A percentile compares a stretch with the other conserved stretches of the same genome.
phyloP scores from a whole-genome alignment of 2,888 invertebrate species.

The Leucoma salicis region DNA sequence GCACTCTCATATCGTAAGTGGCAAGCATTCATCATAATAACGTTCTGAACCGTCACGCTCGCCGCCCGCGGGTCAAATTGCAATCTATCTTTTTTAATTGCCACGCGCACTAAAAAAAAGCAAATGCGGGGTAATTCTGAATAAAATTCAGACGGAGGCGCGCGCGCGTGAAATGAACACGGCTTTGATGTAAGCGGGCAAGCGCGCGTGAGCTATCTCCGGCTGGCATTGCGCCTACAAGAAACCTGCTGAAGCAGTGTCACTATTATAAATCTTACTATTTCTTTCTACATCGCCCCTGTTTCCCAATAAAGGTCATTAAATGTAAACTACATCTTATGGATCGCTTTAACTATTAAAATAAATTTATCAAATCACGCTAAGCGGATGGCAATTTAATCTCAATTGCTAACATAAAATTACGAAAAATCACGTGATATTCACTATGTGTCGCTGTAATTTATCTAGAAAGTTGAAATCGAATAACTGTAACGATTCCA shows the following conservation, averaged over 20 bases:
- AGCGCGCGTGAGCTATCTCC: conserved; percentile 30
- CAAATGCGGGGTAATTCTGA: conserved; percentile 60
- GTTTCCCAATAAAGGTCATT: conserved; percentile 60
- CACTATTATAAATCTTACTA: conserved; percentile 60
- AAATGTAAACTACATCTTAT: conserved; percentile 57
- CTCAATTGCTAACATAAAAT: conserved; percentile 32
- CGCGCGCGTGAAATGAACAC: conserved; percentile 69
- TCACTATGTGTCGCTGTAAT: conserved; percentile 37
- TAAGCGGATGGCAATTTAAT: conserved; percentile 27
- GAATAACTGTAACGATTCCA: conserved; percentile 52
- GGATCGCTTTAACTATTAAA: conserved; percentile 49
- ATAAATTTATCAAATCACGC: conserved; percentile 52
- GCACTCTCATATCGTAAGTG: conserved; percentile 58
- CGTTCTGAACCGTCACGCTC: conserved; percentile 71
- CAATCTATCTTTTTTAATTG: conserved; percentile 81
- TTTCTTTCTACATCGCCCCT: conserved; percentile 64
- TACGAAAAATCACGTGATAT: conserved; percentile 37
- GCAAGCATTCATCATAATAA: conserved; percentile 75
- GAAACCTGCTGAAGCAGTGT: conserved; percentile 41
- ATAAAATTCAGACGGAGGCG: conserved; percentile 61
- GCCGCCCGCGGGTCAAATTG: conserved; percentile 74
- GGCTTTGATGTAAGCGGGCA: conserved; percentile 36
- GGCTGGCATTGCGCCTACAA: conserved; percentile 14
- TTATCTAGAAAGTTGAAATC: conserved; percentile 58
- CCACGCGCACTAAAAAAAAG: conserved; percentile 63